phyloP scores from a whole-genome alignment of 2,888 invertebrate genomes.

The Thyatira batis region DNA sequence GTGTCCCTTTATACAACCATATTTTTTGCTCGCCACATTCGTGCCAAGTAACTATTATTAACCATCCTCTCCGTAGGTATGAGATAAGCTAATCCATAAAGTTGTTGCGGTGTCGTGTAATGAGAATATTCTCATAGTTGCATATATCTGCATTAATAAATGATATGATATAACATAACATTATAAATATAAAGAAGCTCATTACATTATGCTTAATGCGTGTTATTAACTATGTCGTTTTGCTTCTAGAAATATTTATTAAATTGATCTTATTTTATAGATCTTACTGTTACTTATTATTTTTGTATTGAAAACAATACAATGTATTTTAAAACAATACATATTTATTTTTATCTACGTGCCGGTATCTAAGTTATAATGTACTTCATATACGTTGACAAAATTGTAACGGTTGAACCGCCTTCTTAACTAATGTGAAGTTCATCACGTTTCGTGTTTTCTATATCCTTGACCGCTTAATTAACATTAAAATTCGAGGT shows the following conservation, averaged over 20 bases:
- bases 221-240: constrained; percentile 41
- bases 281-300: background rate
- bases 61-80: constrained; percentile 45
- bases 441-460: no score
- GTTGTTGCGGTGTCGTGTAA: constrained; percentile 45
- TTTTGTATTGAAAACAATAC: no score
- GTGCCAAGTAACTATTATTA: constrained; percentile 71
- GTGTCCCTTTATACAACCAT: constrained; percentile 66
- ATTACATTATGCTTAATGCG: constrained; percentile 43
- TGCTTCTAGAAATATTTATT: constrained; percentile 33
- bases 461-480: no score
- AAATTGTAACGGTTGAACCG: no score
- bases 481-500: no score
- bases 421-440: no score
- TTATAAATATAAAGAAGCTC: constrained; percentile 38
- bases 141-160: constrained; percentile 40
- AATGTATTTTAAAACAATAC: no score
- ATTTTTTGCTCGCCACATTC: constrained; percentile 64
- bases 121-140: constrained; percentile 45
- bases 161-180: constrained; percentile 25
- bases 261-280: constrained; percentile 21
- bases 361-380: no score
- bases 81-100: constrained; percentile 65
- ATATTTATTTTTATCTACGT: no score
- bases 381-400: no score